These are phyloP conservation scores for Embiotoca jacksoni DNA, from an alignment of 2,113 vertebrate species.

Conservation along the genomic window DNA sequence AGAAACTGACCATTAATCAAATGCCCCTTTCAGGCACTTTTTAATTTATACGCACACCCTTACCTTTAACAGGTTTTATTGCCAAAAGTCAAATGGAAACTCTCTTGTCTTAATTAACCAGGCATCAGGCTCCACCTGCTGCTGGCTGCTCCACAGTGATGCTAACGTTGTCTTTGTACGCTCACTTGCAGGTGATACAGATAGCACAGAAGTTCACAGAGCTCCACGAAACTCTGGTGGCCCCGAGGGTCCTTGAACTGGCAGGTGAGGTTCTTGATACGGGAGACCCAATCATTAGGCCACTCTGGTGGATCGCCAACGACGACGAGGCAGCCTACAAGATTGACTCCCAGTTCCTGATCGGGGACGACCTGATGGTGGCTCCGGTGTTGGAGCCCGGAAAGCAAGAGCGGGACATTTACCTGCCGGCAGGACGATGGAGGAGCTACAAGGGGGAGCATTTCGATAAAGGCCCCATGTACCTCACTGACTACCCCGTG, in stretches of 20 bases:
- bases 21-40: neutral
- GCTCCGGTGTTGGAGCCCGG: constrained; percentile 95
- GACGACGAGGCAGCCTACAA: constrained; percentile 89
- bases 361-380: constrained; percentile 95
- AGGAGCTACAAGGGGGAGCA: constrained; percentile 93
- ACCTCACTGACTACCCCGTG: constrained; percentile 92
- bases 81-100: too few relatives aligned
- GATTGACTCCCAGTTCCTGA: constrained; percentile 96
- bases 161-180: constrained; percentile 2
- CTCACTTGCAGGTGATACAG: constrained; percentile 84
- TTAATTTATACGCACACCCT: too few relatives aligned
- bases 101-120: neutral
- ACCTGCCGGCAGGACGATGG: constrained; percentile 94
- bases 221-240: constrained; percentile 91
- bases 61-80: too few relatives aligned
- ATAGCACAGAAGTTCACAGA: constrained; percentile 91
- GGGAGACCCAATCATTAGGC: constrained; percentile 94
- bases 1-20: neutral
- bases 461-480: constrained; percentile 90
- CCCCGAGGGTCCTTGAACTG: constrained; percentile 91
- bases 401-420: constrained; percentile 95
- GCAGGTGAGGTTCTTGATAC: constrained; percentile 91
- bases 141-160: neutral
- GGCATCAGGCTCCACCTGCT: neutral
- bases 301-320: constrained; percentile 97